phyloP scores from a whole-genome alignment of 2,113 vertebrate species.

The Toxotes jaculatrix region DNA sequence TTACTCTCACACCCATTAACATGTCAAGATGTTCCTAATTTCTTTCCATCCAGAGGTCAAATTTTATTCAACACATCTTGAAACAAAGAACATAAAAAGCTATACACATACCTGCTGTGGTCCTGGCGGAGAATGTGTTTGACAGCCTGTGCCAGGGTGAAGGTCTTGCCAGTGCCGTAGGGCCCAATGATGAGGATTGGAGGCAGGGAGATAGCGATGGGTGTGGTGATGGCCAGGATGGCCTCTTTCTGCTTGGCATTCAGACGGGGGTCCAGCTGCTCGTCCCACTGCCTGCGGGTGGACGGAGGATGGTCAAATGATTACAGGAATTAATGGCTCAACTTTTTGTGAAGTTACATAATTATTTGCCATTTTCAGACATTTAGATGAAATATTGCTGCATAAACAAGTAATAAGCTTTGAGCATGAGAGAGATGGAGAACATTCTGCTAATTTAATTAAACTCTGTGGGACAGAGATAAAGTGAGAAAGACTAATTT shows the following conservation, averaged over 20 bases:
- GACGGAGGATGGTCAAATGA: background rate
- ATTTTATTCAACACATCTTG: background rate
- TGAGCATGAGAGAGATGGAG: background rate
- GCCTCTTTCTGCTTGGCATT: constrained; percentile 99
- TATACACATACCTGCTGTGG: constrained; percentile 87
- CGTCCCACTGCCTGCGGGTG: constrained; percentile 94
- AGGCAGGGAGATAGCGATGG: constrained; percentile 91
- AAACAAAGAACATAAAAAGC: background rate
- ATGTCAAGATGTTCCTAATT: background rate
- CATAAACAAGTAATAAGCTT: background rate
- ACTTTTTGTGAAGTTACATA: background rate
- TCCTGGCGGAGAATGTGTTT: constrained; percentile 98
- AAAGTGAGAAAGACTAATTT: background rate
- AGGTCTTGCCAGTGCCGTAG: constrained; percentile 98
- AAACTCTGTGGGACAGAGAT: constrained; percentile 9
- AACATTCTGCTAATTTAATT: constrained; percentile 5
- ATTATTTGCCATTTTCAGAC: background rate
- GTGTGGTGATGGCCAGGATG: constrained; percentile 97
- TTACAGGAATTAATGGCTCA: constrained; percentile 3
- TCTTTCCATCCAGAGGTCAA: background rate
- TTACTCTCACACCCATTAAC: constrained; percentile 10
- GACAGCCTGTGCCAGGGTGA: constrained; percentile 98
- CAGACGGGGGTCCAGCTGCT: constrained; percentile 97
- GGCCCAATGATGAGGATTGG: constrained; percentile 98
- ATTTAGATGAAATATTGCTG: constrained; percentile 5